Percentiles rank a stretch among this genome's conserved stretches.
phyloP scores from a whole-genome alignment of 2,113 vertebrate genomes.

The Amphilophus citrinellus region DNA sequence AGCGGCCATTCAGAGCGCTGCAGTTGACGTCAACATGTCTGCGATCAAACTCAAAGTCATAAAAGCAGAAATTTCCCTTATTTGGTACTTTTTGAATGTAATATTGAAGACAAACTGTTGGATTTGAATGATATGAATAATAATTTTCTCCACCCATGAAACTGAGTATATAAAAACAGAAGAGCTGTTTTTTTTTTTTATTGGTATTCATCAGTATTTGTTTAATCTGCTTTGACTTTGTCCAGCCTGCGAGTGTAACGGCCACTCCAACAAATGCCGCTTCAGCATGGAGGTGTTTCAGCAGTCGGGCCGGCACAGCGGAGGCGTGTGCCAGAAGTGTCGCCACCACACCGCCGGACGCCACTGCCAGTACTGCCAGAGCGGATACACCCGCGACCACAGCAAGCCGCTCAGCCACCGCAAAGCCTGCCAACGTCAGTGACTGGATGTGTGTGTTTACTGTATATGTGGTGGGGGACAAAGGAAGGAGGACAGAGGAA shows the following conservation, averaged over 20 bases:
- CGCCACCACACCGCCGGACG: conserved; percentile 89
- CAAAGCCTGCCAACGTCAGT: conserved; percentile 90
- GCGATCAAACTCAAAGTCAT: not conserved
- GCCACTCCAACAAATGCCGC: conserved; percentile 88
- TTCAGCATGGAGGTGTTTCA: conserved; percentile 91
- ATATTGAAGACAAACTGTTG: not conserved
- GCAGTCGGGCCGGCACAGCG: conserved; percentile 88
- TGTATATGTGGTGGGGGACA: conserved; percentile 14
- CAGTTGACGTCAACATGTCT: not conserved
- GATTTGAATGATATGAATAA: not conserved
- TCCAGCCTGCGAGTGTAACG: conserved; percentile 89
- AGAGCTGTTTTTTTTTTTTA: fast-evolving
- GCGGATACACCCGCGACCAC: conserved; percentile 87
- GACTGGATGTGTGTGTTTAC: conserved; percentile 27
- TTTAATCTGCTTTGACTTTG: not conserved
- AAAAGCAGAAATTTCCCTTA: not conserved
- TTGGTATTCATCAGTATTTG: not conserved
- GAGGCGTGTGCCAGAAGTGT: conserved; percentile 90
- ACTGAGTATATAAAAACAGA: not conserved
- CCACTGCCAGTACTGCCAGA: conserved; percentile 92
- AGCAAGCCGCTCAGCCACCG: conserved; percentile 83
- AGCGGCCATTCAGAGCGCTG: too few species aligned
- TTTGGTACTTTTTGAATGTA: not conserved
- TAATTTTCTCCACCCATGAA: not conserved
- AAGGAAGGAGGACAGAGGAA: not conserved